Evolutionary conservation across 2,888 invertebrate species (phyloP).

Genomic region (Mellilla xanthometata): DNA sequence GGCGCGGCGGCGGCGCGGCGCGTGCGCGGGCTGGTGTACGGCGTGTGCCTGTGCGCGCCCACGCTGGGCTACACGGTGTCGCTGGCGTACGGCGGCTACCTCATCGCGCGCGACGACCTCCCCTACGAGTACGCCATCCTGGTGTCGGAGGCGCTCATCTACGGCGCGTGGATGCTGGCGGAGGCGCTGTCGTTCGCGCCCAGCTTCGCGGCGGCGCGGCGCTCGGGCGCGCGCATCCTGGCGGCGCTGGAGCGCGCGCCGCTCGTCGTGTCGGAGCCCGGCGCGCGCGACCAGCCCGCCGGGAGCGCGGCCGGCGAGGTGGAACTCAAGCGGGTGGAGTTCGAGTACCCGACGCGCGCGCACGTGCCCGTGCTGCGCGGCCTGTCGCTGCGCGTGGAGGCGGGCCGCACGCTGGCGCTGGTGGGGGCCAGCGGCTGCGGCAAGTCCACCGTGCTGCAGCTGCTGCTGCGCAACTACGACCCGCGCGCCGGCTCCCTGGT

Average conservation of each 20-base stretch:
- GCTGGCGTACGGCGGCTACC: slow-evolving; percentile 87
- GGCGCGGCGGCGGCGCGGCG: slow-evolving; percentile 65
- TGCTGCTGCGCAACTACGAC: slow-evolving; percentile 90
- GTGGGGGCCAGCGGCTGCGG: slow-evolving; percentile 90
- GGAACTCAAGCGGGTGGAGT: slow-evolving; percentile 84
- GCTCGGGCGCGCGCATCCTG: slow-evolving; percentile 86
- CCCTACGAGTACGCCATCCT: slow-evolving; percentile 86
- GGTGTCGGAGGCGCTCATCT: slow-evolving; percentile 89
- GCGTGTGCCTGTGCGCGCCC: slow-evolving; percentile 86
- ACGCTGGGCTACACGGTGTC: slow-evolving; percentile 88
- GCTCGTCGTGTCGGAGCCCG: slow-evolving; percentile 49
- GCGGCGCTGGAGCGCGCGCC: slow-evolving; percentile 74
- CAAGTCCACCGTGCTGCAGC: slow-evolving; percentile 90
- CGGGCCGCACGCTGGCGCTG: slow-evolving; percentile 87
- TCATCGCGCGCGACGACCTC: slow-evolving; percentile 84
- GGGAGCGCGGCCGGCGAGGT: slow-evolving; percentile 85
- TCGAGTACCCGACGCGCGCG: slow-evolving; percentile 90
- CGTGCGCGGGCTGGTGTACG: slow-evolving; percentile 86
- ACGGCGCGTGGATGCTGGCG: slow-evolving; percentile 91
- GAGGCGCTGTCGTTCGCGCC: slow-evolving; percentile 90
- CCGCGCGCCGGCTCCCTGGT: slow-evolving; percentile 81
- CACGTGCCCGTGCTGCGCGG: slow-evolving; percentile 87
- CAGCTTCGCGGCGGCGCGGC: slow-evolving; percentile 86
- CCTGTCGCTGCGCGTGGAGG: slow-evolving; percentile 81
- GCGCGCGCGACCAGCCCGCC: slow-evolving; percentile 47